Evolutionary conservation across 2,113 vertebrate species (phyloP).

Genomic region (Passer domesticus): DNA sequence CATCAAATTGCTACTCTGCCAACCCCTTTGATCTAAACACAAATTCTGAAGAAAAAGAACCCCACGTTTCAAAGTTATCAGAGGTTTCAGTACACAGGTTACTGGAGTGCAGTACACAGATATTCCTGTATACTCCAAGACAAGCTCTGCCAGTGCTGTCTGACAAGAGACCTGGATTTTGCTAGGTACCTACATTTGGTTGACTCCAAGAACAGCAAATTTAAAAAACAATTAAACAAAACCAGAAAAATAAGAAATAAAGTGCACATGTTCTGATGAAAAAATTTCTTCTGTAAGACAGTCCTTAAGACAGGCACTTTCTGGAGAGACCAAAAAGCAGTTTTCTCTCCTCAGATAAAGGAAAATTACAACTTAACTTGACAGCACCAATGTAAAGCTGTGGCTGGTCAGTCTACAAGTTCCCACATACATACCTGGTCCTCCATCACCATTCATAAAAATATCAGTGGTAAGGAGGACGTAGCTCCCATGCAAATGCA

Average conservation of each 20-base stretch:
- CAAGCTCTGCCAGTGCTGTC: background rate
- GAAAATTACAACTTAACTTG: background rate
- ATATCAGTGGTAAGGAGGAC: background rate
- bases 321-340: background rate
- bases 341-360: background rate
- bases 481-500: background rate
- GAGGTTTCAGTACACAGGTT: background rate
- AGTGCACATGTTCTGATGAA: background rate
- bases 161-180: background rate
- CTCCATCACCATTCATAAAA: background rate
- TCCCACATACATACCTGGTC: background rate
- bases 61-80: background rate
- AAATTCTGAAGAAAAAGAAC: background rate
- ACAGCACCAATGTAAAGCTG: background rate
- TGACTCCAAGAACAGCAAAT: background rate
- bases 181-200: background rate
- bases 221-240: background rate
- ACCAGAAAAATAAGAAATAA: background rate
- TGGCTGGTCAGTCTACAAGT: background rate
- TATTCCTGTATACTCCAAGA: background rate
- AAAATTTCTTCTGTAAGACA: background rate
- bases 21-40: background rate
- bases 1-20: background rate
- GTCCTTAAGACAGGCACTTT: background rate
- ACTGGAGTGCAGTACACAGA: background rate